Base-by-base conservation (phyloP, 2,888 invertebrate species). In the Acholoe squamosa region DNA sequence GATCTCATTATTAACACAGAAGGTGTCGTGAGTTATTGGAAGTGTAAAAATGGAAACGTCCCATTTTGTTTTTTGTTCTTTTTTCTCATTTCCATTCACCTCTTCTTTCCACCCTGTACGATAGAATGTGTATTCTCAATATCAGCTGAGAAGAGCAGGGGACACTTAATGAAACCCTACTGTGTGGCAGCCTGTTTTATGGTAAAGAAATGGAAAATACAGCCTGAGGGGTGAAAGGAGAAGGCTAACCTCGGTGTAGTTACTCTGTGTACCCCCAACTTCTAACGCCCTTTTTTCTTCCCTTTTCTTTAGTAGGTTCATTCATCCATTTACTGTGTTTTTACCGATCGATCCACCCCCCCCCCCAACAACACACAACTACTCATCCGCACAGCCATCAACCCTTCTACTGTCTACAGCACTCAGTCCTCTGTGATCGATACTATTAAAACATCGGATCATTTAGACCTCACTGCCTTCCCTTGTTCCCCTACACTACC, bases 361-460 rank as follows among this genome's bases (percentile, higher is more conserved):
- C 43, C 43, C 34, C 80, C 1, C 16, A 34, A 34, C 80, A 22
- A 16, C 80, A 7, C 80, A 77, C 77, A 31, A 7, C n/a, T 25
- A n/a, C n/a, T n/a, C n/a, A n/a, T n/a, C n/a, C n/a, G n/a, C n/a
- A n/a, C n/a, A n/a, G n/a, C n/a, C n/a, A n/a, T n/a, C n/a, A n/a
- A n/a, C n/a, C n/a, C n/a, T n/a, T 25, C 61, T 25, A 7, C 61
- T 25, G 10, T 5, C 61, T 14, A 61, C 61, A 22, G 1, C 61
- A 5, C 22, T 1, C 61, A 22, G 10, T 61, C 22, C 61, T 25
- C 76, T 43, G 22, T 10, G 80, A 80, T 80, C 80, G 80, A 80
- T 80, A 43, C 34, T 10, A 80, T 80, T 80, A 80, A 80, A 80
- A 80, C 80, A 80, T 80, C 34, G n/a, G 34, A 43, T 43, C 80